Conservation (phyloP, 2,797 vertebrate genomes). For the Crax fasciolata region DNA sequence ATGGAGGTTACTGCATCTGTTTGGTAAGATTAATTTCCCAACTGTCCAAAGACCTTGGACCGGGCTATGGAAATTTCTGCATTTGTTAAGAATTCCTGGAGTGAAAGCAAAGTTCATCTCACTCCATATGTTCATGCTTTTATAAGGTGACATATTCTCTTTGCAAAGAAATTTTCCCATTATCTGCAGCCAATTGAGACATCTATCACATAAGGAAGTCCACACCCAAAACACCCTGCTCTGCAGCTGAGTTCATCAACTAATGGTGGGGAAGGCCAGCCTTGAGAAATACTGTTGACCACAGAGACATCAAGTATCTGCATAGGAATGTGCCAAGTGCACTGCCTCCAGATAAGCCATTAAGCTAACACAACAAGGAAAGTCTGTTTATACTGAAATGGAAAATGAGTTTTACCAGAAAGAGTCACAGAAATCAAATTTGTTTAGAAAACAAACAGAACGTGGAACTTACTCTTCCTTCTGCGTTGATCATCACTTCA, state of each 20-base stretch:
- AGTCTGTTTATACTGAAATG: not conserved
- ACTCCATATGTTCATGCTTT: not conserved
- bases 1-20: not conserved
- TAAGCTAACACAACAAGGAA: not conserved
- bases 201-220: not conserved
- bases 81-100: not conserved
- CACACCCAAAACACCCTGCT: conserved; percentile 7
- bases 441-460: not conserved
- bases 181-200: conserved; percentile 24
- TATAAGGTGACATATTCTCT: not conserved
- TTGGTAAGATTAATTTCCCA: conserved; percentile 27
- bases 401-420: not conserved
- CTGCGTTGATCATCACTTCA: conserved; percentile 83
- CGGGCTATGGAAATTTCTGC: not conserved
- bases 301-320: not conserved
- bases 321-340: not conserved
- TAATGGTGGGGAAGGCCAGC: not conserved
- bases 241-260: conserved; percentile 42
- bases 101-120: conserved; percentile 19
- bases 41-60: conserved; percentile 7
- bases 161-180: not conserved
- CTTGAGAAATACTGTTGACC: conserved; percentile 30
- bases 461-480: conserved; percentile 83
- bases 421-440: not conserved
- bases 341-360: conserved; percentile 12